Conservation (phyloP, 2,888 invertebrate species). For the Melanostoma mellinum region DNA sequence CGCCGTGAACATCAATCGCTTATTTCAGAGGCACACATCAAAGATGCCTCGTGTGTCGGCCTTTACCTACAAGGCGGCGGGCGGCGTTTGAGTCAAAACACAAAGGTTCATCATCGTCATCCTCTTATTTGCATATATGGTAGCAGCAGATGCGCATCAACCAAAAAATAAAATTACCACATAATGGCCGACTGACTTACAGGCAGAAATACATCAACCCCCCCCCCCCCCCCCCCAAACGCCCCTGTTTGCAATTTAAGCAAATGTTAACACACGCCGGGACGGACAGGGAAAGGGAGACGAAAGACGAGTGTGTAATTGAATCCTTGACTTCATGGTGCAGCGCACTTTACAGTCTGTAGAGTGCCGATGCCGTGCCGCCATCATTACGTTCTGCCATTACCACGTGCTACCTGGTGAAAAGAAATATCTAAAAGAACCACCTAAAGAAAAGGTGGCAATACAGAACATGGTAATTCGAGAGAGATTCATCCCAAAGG, state of each 20-base stretch:
- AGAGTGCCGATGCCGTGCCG: neutral
- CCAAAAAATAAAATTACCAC: conserved; percentile 11
- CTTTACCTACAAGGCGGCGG: conserved; percentile 10
- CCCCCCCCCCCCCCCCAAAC: conserved; percentile 8
- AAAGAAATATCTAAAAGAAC: conserved; percentile 27
- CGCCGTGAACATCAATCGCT: conserved; percentile 40
- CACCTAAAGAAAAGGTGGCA: conserved; percentile 26
- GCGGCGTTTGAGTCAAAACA: conserved; percentile 51
- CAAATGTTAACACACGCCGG: conserved; percentile 9
- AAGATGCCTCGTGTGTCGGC: conserved; percentile 57
- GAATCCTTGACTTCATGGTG: conserved; percentile 67
- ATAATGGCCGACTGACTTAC: conserved; percentile 64
- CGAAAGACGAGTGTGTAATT: conserved; percentile 36
- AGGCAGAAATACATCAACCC: conserved; percentile 10
- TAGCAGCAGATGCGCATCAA: conserved; percentile 13
- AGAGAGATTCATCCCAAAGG: conserved; percentile 51
- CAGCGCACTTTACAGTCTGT: conserved; percentile 54
- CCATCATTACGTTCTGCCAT: conserved; percentile 52
- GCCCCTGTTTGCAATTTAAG: conserved; percentile 18
- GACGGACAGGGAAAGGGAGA: neutral
- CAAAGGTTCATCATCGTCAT: conserved; percentile 48
- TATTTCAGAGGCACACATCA: conserved; percentile 51
- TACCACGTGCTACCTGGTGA: conserved; percentile 62
- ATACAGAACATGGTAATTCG: conserved; percentile 49
- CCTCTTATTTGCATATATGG: conserved; percentile 39